These are phyloP conservation scores for Paratilapia polleni DNA, from an alignment of 2,113 vertebrate species.

Conservation along the genomic window DNA sequence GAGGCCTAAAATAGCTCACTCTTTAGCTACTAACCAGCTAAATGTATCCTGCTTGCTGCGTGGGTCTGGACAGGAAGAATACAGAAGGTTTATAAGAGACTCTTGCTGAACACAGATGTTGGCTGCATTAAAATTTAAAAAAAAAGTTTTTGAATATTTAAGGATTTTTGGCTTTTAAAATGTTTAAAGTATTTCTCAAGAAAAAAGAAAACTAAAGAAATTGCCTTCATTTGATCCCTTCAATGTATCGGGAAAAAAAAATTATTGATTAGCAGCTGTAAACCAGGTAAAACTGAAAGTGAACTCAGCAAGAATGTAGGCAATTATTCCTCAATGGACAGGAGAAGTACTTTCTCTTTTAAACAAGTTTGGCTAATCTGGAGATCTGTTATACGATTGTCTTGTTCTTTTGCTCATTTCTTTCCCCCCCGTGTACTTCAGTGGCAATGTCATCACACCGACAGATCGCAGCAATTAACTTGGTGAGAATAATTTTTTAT, in stretches of 20 bases:
- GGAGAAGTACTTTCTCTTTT: neutral
- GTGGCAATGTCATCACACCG: neutral
- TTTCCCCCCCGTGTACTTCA: neutral
- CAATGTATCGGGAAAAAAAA: neutral
- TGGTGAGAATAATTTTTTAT: conserved; percentile 6
- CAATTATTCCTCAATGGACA: neutral
- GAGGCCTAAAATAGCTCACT: too few species aligned
- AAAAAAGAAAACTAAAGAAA: neutral
- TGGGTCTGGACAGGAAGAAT: neutral
- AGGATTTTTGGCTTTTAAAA: neutral
- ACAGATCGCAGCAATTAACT: conserved; percentile 51
- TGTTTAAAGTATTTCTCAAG: neutral
- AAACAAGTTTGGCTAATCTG: neutral
- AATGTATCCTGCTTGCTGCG: neutral
- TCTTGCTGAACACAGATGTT: neutral
- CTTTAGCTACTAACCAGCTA: neutral
- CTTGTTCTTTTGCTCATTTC: neutral
- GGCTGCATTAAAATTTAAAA: neutral
- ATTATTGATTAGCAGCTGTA: neutral
- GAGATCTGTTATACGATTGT: neutral
- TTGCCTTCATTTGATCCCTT: neutral
- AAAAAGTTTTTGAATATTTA: neutral
- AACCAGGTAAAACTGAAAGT: conserved; percentile 10
- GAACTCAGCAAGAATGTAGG: neutral
- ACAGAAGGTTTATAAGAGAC: neutral